phyloP scores from a whole-genome alignment of 2,888 invertebrate species.

The Athetis lepigone region DNA sequence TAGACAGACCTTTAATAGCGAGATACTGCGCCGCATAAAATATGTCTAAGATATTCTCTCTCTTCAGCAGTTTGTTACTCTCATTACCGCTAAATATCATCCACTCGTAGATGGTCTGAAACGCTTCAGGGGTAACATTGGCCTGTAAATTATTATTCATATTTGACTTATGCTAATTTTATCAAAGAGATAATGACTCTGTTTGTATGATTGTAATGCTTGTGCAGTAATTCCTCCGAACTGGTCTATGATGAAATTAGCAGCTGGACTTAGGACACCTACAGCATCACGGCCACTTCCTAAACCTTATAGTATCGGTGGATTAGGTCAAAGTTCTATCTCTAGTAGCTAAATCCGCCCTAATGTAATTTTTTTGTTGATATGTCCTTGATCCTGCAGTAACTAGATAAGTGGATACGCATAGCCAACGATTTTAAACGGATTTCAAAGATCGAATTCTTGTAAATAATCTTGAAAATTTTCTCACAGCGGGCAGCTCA shows the following conservation, averaged over 20 bases:
- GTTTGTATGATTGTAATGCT: not conserved
- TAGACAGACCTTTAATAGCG: slow-evolving; percentile 91
- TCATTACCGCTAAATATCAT: slow-evolving; percentile 93
- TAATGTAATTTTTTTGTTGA: too few species aligned
- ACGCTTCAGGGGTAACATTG: slow-evolving; percentile 90
- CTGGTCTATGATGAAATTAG: not conserved
- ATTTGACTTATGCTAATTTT: not conserved
- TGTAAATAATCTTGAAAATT: not conserved
- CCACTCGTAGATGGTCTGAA: slow-evolving; percentile 95
- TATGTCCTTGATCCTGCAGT: too few species aligned
- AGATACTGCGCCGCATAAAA: slow-evolving; percentile 93
- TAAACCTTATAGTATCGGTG: too few species aligned
- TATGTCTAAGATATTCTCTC: slow-evolving; percentile 93
- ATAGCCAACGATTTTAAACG: too few species aligned
- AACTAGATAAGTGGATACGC: too few species aligned
- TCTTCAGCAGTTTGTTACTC: slow-evolving; percentile 91
- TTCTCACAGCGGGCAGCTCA: slow-evolving; percentile 80
- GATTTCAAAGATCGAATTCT: not conserved
- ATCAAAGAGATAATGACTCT: not conserved
- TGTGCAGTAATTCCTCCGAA: not conserved
- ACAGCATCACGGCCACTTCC: too few species aligned
- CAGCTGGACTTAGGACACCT: too few species aligned
- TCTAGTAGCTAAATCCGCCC: too few species aligned
- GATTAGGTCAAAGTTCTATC: too few species aligned
- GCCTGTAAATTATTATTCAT: slow-evolving; percentile 63